phyloP scores from a whole-genome alignment of 2,797 vertebrate species.

The Linurgus olivaceus region DNA sequence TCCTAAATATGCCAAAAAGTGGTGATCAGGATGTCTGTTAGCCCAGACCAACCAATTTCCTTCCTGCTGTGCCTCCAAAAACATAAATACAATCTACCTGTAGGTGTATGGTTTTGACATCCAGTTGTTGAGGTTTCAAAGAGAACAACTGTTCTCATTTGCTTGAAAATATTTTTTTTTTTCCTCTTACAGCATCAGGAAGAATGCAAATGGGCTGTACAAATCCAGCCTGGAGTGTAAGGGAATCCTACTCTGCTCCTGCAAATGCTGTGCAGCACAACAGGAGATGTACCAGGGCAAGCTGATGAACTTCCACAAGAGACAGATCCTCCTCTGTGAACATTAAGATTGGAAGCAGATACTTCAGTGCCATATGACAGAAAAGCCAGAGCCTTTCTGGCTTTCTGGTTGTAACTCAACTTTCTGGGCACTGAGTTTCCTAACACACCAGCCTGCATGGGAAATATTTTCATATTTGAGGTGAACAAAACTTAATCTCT shows the following conservation, averaged over 20 bases:
- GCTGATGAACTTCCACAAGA: background rate
- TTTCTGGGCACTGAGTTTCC: background rate
- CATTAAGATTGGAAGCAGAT: background rate
- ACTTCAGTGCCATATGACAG: background rate
- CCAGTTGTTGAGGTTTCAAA: background rate
- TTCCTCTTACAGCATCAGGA: background rate
- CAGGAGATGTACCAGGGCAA: background rate
- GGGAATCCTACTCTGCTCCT: background rate
- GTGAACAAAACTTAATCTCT: background rate
- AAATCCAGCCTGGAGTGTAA: background rate
- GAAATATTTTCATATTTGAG: background rate
- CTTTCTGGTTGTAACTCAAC: background rate
- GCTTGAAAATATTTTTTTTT: background rate
- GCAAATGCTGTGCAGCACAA: background rate
- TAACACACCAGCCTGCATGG: fast-evolving
- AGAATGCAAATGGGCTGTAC: background rate
- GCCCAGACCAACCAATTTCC: background rate
- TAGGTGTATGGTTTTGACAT: background rate
- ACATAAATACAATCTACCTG: background rate
- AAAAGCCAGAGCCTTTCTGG: background rate
- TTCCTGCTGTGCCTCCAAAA: conserved; percentile 23
- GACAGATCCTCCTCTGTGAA: background rate
- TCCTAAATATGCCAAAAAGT: background rate
- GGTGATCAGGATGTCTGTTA: conserved; percentile 19
- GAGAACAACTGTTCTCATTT: background rate